phyloP scores from a whole-genome alignment of 2,888 invertebrate species.

The Dynastes maya region DNA sequence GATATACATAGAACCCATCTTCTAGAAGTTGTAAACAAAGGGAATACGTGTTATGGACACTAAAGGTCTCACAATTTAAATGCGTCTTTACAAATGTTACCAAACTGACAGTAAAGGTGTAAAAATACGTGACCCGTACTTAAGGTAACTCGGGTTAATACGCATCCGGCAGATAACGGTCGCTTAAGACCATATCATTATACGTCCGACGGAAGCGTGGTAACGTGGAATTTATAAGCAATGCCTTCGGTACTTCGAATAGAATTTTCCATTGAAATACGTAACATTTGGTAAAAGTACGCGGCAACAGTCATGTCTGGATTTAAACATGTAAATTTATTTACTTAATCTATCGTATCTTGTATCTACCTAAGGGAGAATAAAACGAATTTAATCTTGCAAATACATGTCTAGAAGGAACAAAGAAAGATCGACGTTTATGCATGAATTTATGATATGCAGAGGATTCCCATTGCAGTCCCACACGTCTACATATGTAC shows the following conservation, averaged over 20 bases:
- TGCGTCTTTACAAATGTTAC: not conserved
- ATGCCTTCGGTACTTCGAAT: not conserved
- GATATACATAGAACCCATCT: too few relatives aligned
- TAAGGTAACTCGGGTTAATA: slow-evolving; percentile 18
- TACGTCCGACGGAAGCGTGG: slow-evolving; percentile 5
- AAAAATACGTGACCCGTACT: slow-evolving; percentile 1
- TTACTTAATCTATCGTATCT: not conserved
- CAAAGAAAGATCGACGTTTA: slow-evolving; percentile 9
- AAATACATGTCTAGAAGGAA: not conserved
- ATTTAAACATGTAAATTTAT: slow-evolving; percentile 13
- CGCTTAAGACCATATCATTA: slow-evolving; percentile 14
- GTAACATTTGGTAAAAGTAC: not conserved
- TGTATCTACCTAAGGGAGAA: not conserved
- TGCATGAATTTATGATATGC: not conserved
- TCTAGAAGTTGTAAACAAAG: too few relatives aligned
- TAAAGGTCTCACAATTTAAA: not conserved
- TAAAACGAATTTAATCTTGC: not conserved
- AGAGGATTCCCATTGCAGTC: not conserved
- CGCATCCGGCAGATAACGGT: slow-evolving; percentile 26
- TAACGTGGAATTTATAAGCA: slow-evolving; percentile 23
- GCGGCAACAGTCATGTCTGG: not conserved
- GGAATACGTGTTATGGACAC: not conserved
- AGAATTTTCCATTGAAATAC: not conserved
- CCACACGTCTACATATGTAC: not conserved
- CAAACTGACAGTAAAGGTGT: not conserved